Evolutionary conservation across 2,888 invertebrate genomes (phyloP), one percentile per base, ranked within the genome.

Genomic region (Troilus luridus): DNA sequence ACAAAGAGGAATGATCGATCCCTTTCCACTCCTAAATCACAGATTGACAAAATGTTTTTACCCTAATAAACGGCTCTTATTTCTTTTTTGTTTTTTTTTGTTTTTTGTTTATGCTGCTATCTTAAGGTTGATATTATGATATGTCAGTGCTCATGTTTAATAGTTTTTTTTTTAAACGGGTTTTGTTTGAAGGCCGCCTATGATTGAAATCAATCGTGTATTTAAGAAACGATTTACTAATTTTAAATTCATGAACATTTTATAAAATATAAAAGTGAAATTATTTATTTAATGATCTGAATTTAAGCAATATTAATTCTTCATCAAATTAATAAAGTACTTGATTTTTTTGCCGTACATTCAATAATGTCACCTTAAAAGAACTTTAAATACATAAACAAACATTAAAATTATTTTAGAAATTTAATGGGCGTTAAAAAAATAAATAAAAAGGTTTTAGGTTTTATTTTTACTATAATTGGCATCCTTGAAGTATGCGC

Each of bases 1-100:
- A 56, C 54, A 81, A 81, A 81, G 56, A 81, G 14, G 81, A 11
- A 64, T n/a, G 81, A 81, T 77, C 10, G 77, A 24, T 14, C 56
- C 56, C 56, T 41, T 56, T 85, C n/a, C 56, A 1, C 85, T 85
- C 85, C 85, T 85, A 85, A 85, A 85, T 85, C 85, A 85, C 85
- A 56, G 56, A 56, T 85, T 85, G 85, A 85, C 85, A 85, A 85
- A 85, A 85, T 85, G 85, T 85, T 85, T 85, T 85, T 85, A 85
- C 85, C n/a, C 41, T 56, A 85, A 85, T 85, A 85, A 85, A 85
- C 85, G 56, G 85, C 56, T 85, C n/a, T 85, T n/a, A 85, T 85
- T 85, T 85, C 12, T 56, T 81, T 54, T 54, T 54, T 41, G 14
- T 7, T 54, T 27, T 41, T 81, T 17, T 19, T 27, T 54, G 21